Percentiles rank a stretch among this genome's conserved stretches.
Evolutionary conservation across 2,113 vertebrate genomes (phyloP).

Genomic region (Dicaeum eximium): DNA sequence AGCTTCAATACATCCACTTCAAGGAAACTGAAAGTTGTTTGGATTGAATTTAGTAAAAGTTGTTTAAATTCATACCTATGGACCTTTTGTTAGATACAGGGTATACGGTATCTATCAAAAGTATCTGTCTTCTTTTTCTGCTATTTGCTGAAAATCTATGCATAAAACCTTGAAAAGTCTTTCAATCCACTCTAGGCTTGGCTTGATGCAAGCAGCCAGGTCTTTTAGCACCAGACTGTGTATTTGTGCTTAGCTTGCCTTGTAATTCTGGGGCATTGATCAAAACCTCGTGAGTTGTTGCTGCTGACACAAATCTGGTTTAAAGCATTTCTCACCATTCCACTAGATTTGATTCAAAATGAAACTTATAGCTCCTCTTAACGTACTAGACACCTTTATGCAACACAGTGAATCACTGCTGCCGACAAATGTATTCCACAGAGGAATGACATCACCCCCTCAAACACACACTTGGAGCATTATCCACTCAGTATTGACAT

Average conservation of each 20-base stretch:
- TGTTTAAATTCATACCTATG: neutral
- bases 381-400: accelerated
- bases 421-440: neutral
- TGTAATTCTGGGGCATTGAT: neutral
- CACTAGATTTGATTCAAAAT: neutral
- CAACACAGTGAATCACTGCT: neutral
- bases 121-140: neutral
- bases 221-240: neutral
- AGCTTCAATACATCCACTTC: neutral
- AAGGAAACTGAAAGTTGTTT: neutral
- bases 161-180: neutral
- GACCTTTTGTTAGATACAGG: neutral
- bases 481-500: neutral
- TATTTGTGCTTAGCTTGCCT: neutral
- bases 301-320: neutral
- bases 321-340: neutral
- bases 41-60: neutral
- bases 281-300: neutral
- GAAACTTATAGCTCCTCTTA: neutral
- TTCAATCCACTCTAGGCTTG: neutral
- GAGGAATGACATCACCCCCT: neutral
- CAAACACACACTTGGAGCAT: neutral
- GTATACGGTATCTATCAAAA: neutral
- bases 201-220: neutral
- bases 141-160: neutral